Evolutionary conservation across 2,888 invertebrate genomes (phyloP).

Genomic region (Nemotelus pantherinus): DNA sequence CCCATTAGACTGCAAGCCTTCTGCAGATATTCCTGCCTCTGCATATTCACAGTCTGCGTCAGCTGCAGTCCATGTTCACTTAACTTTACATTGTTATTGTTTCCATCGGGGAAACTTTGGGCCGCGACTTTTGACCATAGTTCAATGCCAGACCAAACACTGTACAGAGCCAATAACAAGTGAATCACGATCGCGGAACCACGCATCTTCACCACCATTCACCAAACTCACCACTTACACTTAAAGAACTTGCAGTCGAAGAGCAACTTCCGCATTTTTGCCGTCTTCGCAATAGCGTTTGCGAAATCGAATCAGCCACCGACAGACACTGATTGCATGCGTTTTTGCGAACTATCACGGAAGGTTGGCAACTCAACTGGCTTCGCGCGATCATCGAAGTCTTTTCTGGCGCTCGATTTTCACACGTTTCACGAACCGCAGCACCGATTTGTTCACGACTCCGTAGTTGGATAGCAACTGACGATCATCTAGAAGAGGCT

Average conservation of each 20-base stretch:
- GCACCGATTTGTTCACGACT: slow-evolving; percentile 72
- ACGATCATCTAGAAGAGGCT: slow-evolving; percentile 68
- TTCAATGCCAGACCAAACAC: slow-evolving; percentile 39
- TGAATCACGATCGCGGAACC: slow-evolving; percentile 2
- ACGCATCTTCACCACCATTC: slow-evolving; percentile 21
- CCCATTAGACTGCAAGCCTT: slow-evolving; percentile 70
- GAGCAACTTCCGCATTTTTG: slow-evolving; percentile 25
- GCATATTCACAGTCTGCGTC: slow-evolving; percentile 72
- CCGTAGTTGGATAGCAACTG: slow-evolving; percentile 74
- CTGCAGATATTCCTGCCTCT: slow-evolving; percentile 71
- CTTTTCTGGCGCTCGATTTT: slow-evolving; percentile 34
- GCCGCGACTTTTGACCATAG: not conserved
- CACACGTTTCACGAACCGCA: slow-evolving; percentile 74
- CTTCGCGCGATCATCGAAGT: slow-evolving; percentile 18
- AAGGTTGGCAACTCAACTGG: not conserved
- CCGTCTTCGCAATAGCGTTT: slow-evolving; percentile 1
- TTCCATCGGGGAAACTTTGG: slow-evolving; percentile 59
- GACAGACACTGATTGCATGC: slow-evolving; percentile 1
- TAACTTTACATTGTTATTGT: slow-evolving; percentile 63
- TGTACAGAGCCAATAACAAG: slow-evolving; percentile 11
- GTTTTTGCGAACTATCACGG: no score
- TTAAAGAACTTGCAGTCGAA: not conserved
- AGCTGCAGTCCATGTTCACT: slow-evolving; percentile 68
- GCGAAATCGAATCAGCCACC: not conserved
- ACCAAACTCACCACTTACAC: not conserved